Evolutionary conservation across 2,797 vertebrate genomes (phyloP).

Genomic region (Brotula barbata): DNA sequence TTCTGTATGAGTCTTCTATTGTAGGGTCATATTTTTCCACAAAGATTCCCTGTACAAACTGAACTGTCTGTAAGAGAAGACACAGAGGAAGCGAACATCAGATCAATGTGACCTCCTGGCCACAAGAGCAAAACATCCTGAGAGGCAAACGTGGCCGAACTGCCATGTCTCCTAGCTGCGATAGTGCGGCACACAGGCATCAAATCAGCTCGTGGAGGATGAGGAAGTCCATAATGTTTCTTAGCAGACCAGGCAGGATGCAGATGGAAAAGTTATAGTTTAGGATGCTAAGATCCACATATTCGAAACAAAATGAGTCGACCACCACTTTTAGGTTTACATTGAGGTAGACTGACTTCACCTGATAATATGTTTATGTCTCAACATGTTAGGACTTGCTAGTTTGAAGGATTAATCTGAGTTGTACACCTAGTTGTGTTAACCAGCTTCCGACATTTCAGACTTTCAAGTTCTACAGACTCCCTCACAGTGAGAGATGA

Average conservation of each 20-base stretch:
- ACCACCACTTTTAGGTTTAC: slow-evolving; percentile 28
- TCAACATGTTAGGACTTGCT: slow-evolving; percentile 39
- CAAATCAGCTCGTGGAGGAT: slow-evolving; percentile 9
- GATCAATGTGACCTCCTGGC: slow-evolving; percentile 6
- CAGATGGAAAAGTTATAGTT: not conserved
- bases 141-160: slow-evolving; percentile 1
- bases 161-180: not conserved
- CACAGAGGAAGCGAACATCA: slow-evolving; percentile 53
- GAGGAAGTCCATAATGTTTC: not conserved
- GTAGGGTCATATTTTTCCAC: slow-evolving; percentile 99
- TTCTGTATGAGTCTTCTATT: slow-evolving; percentile 99
- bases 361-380: slow-evolving; percentile 49
- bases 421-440: slow-evolving; percentile 47
- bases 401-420: slow-evolving; percentile 49
- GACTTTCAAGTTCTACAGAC: slow-evolving; percentile 5
- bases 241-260: not conserved
- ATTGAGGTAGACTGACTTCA: slow-evolving; percentile 42
- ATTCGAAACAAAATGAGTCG: slow-evolving; percentile 5
- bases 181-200: not conserved
- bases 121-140: slow-evolving; percentile 29
- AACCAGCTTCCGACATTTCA: slow-evolving; percentile 28
- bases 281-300: not conserved
- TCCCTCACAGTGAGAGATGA: not conserved
- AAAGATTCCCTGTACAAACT: slow-evolving; percentile 99
- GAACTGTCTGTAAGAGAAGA: slow-evolving; percentile 78